phyloP scores from a whole-genome alignment of 2,888 invertebrate genomes.

The Gisinianus flammeolus region DNA sequence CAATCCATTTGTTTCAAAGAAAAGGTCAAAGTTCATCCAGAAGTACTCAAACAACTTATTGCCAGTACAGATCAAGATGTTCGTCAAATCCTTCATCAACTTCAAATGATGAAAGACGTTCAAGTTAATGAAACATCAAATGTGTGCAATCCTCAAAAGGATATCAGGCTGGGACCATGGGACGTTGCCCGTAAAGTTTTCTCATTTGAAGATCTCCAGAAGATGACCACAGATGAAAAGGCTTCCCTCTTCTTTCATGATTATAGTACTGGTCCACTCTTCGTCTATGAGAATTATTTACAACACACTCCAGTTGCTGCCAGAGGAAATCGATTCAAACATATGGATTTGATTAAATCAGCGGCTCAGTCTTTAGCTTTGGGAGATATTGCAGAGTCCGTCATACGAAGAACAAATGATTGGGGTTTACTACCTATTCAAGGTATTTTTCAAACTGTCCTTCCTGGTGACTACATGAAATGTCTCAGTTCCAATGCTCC shows the following conservation, averaged over 20 bases:
- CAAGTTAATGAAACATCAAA: too few relatives aligned
- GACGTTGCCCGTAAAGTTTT: constrained; percentile 91
- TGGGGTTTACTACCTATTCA: constrained; percentile 88
- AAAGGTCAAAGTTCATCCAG: constrained; percentile 76
- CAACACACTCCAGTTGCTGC: constrained; percentile 77
- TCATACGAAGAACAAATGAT: constrained; percentile 72
- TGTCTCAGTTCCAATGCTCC: constrained; percentile 79
- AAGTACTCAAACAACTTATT: constrained; percentile 82
- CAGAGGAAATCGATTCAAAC: constrained; percentile 65
- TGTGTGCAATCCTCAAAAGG: constrained; percentile 49
- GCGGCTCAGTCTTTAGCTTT: constrained; percentile 85
- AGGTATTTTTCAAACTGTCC: constrained; percentile 87
- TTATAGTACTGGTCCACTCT: constrained; percentile 91
- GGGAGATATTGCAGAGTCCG: constrained; percentile 83
- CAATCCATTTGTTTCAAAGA: constrained; percentile 92
- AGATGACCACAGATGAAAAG: constrained; percentile 80
- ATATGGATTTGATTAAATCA: constrained; percentile 73
- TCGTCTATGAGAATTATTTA: constrained; percentile 97
- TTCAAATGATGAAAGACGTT: constrained; percentile 74
- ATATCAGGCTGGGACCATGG: constrained; percentile 75
- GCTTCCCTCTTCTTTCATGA: constrained; percentile 94
- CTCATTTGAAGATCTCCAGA: constrained; percentile 76
- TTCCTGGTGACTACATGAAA: constrained; percentile 87
- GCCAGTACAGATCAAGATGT: constrained; percentile 89
- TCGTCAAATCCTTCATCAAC: constrained; percentile 87